phyloP scores from a whole-genome alignment of 2,888 invertebrate genomes.

The Caenorhabditis doughertyi region DNA sequence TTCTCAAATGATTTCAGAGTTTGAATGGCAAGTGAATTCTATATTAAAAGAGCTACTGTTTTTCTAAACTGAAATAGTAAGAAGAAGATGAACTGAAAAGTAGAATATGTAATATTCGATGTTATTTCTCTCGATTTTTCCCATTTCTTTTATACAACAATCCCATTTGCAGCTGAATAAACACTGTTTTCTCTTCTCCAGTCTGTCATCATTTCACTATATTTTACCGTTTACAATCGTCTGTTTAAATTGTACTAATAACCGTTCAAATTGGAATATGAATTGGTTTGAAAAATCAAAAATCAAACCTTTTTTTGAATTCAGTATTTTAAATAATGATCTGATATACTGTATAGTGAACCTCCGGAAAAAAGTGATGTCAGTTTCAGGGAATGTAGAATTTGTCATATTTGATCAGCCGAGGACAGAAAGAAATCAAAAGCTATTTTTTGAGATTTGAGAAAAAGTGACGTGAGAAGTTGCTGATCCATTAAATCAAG shows the following conservation, averaged over 20 bases:
- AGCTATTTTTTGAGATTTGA: neutral
- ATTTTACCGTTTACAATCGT: slow-evolving; percentile 24
- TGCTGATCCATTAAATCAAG: neutral
- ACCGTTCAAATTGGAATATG: slow-evolving; percentile 21
- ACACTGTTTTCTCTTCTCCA: slow-evolving; percentile 10
- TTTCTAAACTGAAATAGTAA: neutral
- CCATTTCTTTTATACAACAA: slow-evolving; percentile 36
- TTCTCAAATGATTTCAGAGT: neutral
- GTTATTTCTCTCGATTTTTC: neutral
- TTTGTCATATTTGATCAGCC: slow-evolving; percentile 39
- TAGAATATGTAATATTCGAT: slow-evolving; percentile 1
- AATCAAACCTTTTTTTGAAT: neutral
- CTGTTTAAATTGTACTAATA: slow-evolving; percentile 46
- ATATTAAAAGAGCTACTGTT: no score
- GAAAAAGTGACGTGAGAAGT: slow-evolving; percentile 1
- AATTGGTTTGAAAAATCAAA: neutral
- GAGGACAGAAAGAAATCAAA: slow-evolving; percentile 6
- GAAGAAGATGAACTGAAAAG: neutral
- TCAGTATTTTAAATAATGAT: neutral
- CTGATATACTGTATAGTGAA: neutral
- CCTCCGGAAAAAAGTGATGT: slow-evolving; percentile 23
- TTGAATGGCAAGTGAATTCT: no score
- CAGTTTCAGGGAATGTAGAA: slow-evolving; percentile 31
- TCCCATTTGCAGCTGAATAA: slow-evolving; percentile 42
- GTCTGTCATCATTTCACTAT: slow-evolving; percentile 2